Percentiles rank a stretch among this genome's conserved stretches.
Conservation (phyloP, 1,140 invertebrate species). For the Aphelenchoides besseyi region DNA sequence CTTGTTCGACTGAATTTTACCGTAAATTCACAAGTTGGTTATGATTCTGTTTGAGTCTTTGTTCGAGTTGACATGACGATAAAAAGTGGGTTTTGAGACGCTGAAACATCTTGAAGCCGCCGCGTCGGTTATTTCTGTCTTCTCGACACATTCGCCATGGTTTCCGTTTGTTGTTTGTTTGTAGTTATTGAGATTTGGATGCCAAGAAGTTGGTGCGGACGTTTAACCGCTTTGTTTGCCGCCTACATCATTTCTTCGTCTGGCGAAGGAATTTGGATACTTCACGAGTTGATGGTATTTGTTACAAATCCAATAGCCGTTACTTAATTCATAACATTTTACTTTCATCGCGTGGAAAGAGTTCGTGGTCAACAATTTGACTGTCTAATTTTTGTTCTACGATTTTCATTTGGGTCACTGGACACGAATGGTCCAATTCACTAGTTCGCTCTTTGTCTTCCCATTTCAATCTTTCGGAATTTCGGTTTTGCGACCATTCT, state of each 20-base stretch:
- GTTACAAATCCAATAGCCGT: too few relatives aligned
- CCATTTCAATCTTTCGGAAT: too few relatives aligned
- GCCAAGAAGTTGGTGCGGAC: neutral
- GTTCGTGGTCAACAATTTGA: neutral
- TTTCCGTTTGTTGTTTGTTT: neutral
- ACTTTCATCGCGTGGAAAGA: neutral
- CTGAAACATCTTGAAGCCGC: neutral
- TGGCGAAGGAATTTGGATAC: neutral
- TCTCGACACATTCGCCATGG: neutral
- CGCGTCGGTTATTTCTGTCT: neutral
- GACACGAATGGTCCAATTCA: too few relatives aligned
- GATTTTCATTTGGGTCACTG: too few relatives aligned
- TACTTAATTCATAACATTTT: neutral
- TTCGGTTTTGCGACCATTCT: too few relatives aligned
- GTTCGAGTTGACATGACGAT: neutral
- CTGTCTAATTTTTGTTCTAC: too few relatives aligned
- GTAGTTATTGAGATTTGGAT: neutral
- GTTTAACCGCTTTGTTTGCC: neutral
- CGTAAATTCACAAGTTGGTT: neutral
- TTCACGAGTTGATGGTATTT: too few relatives aligned
- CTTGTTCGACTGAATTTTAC: neutral
- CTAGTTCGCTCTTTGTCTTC: too few relatives aligned
- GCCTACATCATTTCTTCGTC: neutral
- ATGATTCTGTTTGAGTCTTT: neutral
- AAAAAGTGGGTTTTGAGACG: neutral